Evolutionary conservation across 2,797 vertebrate species (phyloP).

Genomic region (Syncerus caffer): DNA sequence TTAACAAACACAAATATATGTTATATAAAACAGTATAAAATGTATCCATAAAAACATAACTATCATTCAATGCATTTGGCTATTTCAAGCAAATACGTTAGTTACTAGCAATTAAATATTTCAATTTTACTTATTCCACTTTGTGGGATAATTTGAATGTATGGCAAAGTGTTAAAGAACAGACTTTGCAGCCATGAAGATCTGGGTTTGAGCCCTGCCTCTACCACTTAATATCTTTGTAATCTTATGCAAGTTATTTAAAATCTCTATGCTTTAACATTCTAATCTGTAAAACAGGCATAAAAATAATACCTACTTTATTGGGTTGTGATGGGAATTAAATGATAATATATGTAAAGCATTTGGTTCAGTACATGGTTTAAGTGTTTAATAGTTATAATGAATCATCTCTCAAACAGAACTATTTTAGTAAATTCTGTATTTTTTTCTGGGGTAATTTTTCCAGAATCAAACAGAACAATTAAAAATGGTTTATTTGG

Average conservation of each 20-base stretch:
- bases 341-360: constrained; percentile 25
- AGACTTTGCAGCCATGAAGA: constrained; percentile 17
- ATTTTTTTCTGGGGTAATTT: constrained; percentile 47
- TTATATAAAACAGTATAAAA: constrained; percentile 39
- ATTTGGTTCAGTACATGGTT: constrained; percentile 21
- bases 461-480: constrained; percentile 51
- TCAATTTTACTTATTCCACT: constrained; percentile 20
- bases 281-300: constrained; percentile 31
- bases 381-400: constrained; percentile 39
- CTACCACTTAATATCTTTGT: constrained; percentile 49
- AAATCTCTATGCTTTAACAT: not conserved
- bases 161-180: constrained; percentile 13
- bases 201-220: constrained; percentile 43
- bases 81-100: constrained; percentile 1
- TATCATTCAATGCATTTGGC: constrained; percentile 31
- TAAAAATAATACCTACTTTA: constrained; percentile 44
- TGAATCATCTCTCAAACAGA: constrained; percentile 18
- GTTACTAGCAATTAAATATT: constrained; percentile 38
- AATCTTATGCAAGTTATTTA: constrained; percentile 39
- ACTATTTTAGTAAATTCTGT: constrained; percentile 25
- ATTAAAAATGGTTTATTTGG: constrained; percentile 43
- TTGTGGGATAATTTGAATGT: constrained; percentile 44
- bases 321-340: constrained; percentile 34
- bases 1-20: not conserved
- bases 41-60: not conserved